Evolutionary conservation across 2,888 invertebrate species (phyloP).

Genomic region (Ptilodon capucinus): DNA sequence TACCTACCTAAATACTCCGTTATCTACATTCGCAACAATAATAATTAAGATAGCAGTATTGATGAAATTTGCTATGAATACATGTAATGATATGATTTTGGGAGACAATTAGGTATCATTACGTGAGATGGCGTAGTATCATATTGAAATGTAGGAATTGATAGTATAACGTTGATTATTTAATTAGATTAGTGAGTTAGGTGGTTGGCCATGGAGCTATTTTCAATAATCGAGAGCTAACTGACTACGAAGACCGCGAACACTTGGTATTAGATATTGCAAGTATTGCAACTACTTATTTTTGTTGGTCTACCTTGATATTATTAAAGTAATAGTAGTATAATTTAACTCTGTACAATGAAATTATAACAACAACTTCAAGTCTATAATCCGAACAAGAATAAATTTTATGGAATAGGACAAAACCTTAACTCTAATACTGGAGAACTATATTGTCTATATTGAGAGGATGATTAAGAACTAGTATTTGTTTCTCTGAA

Average conservation of each 20-base stretch:
- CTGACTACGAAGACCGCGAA: constrained; percentile 13
- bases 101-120: not conserved
- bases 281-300: not conserved
- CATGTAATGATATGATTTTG: not conserved
- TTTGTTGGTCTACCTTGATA: not conserved
- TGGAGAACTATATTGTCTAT: too few species aligned
- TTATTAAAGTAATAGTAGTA: not conserved
- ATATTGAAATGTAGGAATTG: not conserved
- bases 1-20: too few species aligned
- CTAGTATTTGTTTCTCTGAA: too few species aligned
- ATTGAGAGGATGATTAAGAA: too few species aligned
- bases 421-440: too few species aligned
- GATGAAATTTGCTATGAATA: not conserved
- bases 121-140: too few species aligned
- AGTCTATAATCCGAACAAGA: too few species aligned
- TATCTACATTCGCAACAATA: not conserved
- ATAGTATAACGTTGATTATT: not conserved
- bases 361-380: too few species aligned
- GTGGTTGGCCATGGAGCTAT: constrained; percentile 26
- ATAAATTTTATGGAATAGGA: too few species aligned
- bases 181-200: constrained; percentile 6
- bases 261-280: not conserved
- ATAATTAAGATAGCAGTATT: not conserved
- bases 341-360: too few species aligned
- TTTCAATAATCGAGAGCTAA: constrained; percentile 11